These are phyloP conservation scores for Drosophila quinaria DNA, from an alignment of 2,888 invertebrate species.

Conservation along the genomic window DNA sequence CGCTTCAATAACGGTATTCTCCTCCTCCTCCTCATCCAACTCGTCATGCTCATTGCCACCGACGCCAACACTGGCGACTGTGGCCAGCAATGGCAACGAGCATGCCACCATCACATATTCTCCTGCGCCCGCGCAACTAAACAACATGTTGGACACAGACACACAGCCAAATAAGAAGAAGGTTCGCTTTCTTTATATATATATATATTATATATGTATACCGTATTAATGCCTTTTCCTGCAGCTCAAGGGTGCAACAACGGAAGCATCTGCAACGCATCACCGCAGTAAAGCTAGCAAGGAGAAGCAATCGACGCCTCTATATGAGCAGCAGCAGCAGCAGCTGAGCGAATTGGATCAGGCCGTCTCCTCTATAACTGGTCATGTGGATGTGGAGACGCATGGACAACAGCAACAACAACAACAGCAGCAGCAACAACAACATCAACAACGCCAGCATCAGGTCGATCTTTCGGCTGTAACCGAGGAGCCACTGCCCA, in stretches of 20 bases:
- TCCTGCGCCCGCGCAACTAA: conserved; percentile 51
- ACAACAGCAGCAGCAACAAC: conserved; percentile 48
- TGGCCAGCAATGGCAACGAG: conserved; percentile 30
- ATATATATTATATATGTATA: background rate
- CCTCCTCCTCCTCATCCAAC: conserved; percentile 82
- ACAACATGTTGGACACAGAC: conserved; percentile 39
- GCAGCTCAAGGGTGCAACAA: conserved; percentile 53
- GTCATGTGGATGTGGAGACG: conserved; percentile 38
- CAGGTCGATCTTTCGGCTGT: conserved; percentile 50
- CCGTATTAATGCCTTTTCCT: conserved; percentile 6
- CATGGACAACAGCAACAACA: conserved; percentile 28
- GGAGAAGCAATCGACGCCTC: conserved; percentile 52
- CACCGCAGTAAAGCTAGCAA: conserved; percentile 66
- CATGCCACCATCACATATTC: conserved; percentile 47
- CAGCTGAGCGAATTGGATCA: conserved; percentile 74
- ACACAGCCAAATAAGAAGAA: conserved; percentile 69
- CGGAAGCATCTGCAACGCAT: conserved; percentile 38
- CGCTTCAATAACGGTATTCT: conserved; percentile 66
- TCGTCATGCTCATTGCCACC: conserved; percentile 83
- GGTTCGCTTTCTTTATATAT: conserved; percentile 34
- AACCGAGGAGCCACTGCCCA: conserved; percentile 62
- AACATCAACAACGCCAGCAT: conserved; percentile 43
- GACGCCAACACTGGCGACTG: conserved; percentile 69
- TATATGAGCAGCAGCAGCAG: conserved; percentile 61
- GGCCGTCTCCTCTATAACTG: conserved; percentile 82